Conservation (phyloP, 2,797 vertebrate genomes). For the Sphenopsis melanotis region DNA sequence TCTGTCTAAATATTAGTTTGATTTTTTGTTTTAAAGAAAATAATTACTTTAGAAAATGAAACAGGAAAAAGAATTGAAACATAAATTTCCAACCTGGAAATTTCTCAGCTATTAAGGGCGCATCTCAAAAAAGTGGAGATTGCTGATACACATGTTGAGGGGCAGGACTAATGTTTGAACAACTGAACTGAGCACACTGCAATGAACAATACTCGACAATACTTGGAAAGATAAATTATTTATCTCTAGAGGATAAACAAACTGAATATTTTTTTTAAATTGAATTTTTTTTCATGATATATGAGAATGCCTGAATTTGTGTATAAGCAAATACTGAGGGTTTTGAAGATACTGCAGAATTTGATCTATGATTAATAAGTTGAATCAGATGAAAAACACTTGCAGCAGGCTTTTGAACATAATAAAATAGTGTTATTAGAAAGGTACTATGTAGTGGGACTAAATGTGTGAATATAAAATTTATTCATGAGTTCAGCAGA, state of each 20-base stretch:
- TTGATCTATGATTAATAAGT: background rate
- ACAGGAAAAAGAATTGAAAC: background rate
- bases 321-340: background rate
- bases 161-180: background rate
- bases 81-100: background rate
- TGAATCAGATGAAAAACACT: background rate
- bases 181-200: background rate
- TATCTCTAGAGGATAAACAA: background rate
- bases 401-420: background rate
- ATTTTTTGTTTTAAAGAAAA: background rate
- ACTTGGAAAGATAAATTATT: background rate
- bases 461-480: background rate
- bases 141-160: background rate
- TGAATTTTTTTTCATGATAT: background rate
- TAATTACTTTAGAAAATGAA: background rate
- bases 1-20: background rate
- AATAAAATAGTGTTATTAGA: background rate
- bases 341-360: background rate
- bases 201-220: background rate
- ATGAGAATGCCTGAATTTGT: background rate
- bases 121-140: background rate
- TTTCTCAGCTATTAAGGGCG: background rate
- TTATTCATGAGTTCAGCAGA: background rate
- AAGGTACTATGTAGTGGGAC: background rate
- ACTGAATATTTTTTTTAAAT: accelerated